These are phyloP conservation scores for Choloepus didactylus DNA, from an alignment of 2,797 vertebrate species.

Conservation along the genomic window DNA sequence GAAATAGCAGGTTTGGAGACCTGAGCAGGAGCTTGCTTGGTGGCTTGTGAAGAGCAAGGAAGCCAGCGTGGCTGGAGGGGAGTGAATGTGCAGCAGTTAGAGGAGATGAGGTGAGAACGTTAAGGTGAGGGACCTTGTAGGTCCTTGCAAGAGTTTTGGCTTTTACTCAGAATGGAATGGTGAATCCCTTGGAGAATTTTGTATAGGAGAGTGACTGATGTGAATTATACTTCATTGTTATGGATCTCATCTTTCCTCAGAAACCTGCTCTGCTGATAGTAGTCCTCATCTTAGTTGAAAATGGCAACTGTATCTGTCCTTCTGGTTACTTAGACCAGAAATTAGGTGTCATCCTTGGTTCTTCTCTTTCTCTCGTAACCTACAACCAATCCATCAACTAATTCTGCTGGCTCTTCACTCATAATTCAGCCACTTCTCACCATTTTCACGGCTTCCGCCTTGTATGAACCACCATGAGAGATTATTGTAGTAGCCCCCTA, in stretches of 20 bases:
- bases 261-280: background rate
- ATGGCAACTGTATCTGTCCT: background rate
- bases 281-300: background rate
- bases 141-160: background rate
- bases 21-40: background rate
- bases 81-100: too few species aligned
- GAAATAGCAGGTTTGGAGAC: background rate
- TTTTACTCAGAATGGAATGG: background rate
- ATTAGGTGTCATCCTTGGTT: background rate
- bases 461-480: background rate
- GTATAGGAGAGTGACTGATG: background rate
- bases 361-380: background rate
- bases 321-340: background rate
- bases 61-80: rapidly evolving
- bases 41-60: background rate
- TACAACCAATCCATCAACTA: background rate
- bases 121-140: background rate
- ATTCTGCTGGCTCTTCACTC: too few species aligned
- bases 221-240: background rate
- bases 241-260: background rate
- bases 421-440: background rate
- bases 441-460: background rate
- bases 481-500: background rate
- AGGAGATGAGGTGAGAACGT: background rate
- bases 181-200: background rate